A percentile compares a stretch with the other conserved stretches of the same genome.
Conservation (phyloP, 2,113 vertebrate genomes). For the Pongo pygmaeus region DNA sequence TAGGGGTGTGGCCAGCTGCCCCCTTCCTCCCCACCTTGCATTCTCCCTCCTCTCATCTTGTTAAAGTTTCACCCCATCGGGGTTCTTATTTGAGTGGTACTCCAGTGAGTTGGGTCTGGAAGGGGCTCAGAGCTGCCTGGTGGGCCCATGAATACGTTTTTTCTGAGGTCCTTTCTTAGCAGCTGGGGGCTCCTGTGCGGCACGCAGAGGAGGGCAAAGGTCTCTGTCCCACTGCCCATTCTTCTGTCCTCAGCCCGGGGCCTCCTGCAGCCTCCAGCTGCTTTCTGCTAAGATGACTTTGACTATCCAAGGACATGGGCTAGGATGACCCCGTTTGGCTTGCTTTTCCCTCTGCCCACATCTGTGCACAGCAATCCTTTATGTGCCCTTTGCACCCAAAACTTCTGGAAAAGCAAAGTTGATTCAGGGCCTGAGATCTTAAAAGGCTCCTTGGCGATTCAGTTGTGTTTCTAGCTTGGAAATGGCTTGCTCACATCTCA, state of each 20-base stretch:
- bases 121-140: accelerated
- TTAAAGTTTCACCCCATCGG: accelerated
- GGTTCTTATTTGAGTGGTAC: accelerated
- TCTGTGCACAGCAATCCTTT: accelerated
- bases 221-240: accelerated
- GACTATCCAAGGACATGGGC: background rate
- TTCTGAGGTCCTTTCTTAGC: accelerated
- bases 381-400: accelerated
- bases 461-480: background rate
- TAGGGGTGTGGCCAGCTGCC: accelerated
- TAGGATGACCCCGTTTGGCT: no score
- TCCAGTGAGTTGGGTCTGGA: accelerated
- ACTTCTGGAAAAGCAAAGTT: accelerated
- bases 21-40: accelerated
- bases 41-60: background rate
- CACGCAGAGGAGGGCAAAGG: accelerated
- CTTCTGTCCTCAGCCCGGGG: accelerated
- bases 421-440: accelerated
- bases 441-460: no score
- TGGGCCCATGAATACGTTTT: accelerated
- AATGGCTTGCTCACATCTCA: accelerated
- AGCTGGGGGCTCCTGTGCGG: accelerated
- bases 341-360: background rate
- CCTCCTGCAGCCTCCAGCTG: background rate
- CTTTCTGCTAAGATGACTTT: background rate